These are phyloP conservation scores for Serranus cabrilla DNA, from an alignment of 2,797 vertebrate genomes.

Conservation along the genomic window DNA sequence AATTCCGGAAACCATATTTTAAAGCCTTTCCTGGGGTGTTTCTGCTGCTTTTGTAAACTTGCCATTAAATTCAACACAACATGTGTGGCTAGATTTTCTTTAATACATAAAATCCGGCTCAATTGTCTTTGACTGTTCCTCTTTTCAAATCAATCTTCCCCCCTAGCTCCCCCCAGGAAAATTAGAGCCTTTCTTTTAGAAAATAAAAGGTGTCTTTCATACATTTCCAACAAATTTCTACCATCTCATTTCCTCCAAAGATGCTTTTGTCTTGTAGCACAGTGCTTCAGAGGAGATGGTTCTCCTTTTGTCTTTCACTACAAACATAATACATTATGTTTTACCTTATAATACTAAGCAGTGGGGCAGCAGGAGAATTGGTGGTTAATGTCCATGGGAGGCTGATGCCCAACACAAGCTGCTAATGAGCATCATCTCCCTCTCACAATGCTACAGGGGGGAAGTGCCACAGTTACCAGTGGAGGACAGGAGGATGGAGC, in stretches of 20 bases:
- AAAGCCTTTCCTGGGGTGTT: constrained; percentile 9
- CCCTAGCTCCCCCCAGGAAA: constrained; percentile 15
- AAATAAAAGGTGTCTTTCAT: constrained; percentile 18
- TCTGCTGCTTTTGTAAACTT: neutral
- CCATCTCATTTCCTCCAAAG: constrained; percentile 40
- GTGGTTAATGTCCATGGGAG: constrained; percentile 53
- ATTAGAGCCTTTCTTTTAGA: constrained; percentile 1
- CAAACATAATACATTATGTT: constrained; percentile 27
- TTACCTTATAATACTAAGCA: constrained; percentile 27
- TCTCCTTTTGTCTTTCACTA: constrained; percentile 1
- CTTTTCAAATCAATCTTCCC: constrained; percentile 12
- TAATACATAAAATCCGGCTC: constrained; percentile 5
- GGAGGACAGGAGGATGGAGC: constrained; percentile 93
- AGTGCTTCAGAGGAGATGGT: constrained; percentile 18
- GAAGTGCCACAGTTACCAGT: constrained; percentile 93
- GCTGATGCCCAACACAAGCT: constrained; percentile 40
- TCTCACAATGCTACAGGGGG: constrained; percentile 86
- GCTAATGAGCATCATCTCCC: constrained; percentile 67
- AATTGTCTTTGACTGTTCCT: constrained; percentile 16
- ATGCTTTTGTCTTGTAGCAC: constrained; percentile 16
- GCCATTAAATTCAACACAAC: neutral
- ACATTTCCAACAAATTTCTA: constrained; percentile 35
- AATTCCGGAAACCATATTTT: neutral
- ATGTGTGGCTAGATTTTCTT: constrained; percentile 11
- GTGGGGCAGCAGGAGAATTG: constrained; percentile 6